phyloP scores from a whole-genome alignment of 2,113 vertebrate species.

The Labeo catla region DNA sequence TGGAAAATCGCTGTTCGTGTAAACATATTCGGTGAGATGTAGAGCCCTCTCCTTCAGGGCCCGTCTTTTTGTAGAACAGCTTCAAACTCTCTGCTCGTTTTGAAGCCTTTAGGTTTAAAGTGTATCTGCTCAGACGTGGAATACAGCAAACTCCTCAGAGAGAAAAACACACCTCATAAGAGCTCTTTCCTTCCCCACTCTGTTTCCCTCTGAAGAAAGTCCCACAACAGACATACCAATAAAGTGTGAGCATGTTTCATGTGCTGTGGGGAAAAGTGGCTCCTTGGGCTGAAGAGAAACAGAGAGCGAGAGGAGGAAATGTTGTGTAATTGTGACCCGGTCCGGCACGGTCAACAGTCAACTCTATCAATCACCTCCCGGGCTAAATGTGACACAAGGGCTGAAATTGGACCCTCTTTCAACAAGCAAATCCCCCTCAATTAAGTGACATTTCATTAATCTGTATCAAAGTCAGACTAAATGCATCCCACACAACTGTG shows the following conservation, averaged over 20 bases:
- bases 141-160: conserved; percentile 24
- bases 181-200: conserved; percentile 3
- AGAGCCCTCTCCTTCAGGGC: conserved; percentile 21
- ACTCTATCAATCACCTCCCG: conserved; percentile 57
- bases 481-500: conserved; percentile 55
- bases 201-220: conserved; percentile 31
- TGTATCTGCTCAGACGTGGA: conserved; percentile 12
- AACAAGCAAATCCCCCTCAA: conserved; percentile 58
- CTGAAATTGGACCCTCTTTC: conserved; percentile 55
- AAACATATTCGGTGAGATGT: conserved; percentile 23
- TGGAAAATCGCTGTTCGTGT: conserved; percentile 21
- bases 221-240: conserved; percentile 26
- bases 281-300: background rate
- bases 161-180: conserved; percentile 22
- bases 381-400: conserved; percentile 56
- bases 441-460: conserved; percentile 67
- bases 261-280: conserved; percentile 12
- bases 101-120: conserved; percentile 36
- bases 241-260: conserved; percentile 18
- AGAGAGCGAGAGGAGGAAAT: background rate
- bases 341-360: conserved; percentile 45
- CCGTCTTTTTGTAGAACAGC: conserved; percentile 24
- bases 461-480: conserved; percentile 61
- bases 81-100: conserved; percentile 31
- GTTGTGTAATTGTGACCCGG: conserved; percentile 31